Percentiles rank a stretch among this genome's conserved stretches.
Conservation (phyloP, 1,140 invertebrate genomes). For the Drepana arcuata region DNA sequence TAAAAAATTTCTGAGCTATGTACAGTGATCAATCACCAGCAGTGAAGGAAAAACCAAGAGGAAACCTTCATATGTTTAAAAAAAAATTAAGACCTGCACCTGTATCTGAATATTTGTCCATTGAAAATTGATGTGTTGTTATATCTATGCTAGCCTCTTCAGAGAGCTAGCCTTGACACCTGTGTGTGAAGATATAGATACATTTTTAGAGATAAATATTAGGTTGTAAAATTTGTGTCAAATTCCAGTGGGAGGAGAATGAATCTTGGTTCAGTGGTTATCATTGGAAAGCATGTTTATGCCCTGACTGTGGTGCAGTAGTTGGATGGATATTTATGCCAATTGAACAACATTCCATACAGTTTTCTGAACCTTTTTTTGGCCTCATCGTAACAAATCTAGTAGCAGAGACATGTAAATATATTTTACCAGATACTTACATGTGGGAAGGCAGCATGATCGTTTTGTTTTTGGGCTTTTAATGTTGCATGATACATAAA, state of each 20-base stretch:
- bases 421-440: constrained; percentile 16
- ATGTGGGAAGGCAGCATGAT: no score
- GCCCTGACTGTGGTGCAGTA: constrained; percentile 40
- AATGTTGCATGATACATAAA: no score
- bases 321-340: constrained; percentile 51
- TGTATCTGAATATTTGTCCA: background rate
- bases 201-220: background rate
- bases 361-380: constrained; percentile 32
- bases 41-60: no score
- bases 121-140: background rate
- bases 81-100: background rate
- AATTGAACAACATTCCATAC: constrained; percentile 10
- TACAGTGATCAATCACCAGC: no score
- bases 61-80: background rate
- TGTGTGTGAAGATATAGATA: background rate
- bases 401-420: constrained; percentile 52
- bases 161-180: background rate
- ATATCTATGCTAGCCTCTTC: no score
- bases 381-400: constrained; percentile 38
- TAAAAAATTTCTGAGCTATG: background rate
- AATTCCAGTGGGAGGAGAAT: constrained; percentile 48
- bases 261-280: constrained; percentile 54
- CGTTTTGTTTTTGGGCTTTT: no score
- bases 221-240: background rate
- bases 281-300: constrained; percentile 44